Base-by-base conservation (phyloP, 1,140 invertebrate species). In the Oreohelix idahoensis region DNA sequence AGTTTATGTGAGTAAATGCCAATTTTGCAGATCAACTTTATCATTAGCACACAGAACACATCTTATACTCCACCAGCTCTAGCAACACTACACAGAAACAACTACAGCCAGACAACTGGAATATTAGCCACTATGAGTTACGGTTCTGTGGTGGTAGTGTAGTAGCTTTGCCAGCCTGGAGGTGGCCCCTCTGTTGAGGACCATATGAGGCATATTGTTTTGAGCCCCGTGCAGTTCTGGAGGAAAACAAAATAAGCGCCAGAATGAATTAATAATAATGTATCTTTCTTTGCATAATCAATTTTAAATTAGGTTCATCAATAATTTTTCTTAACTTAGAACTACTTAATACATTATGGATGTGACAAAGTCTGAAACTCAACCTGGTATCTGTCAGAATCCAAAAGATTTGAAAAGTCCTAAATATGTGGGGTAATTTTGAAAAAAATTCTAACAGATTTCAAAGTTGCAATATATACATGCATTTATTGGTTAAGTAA, bases 191-290 rank as follows among this genome's bases (percentile, higher is more conserved):
- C 75, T 86, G 87, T 77, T 88, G 86, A 35, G 87, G 87, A 35
- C 89, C 89, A 83, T 87, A 89, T 20, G 90, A 91, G 35, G 90
- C 88, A 83, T 91, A 91, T 83, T 91, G 90, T 83, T 88, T 90
- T 45, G 88, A 86, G 66, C 88, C 88, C 76, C 90, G 82, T 66
- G 84, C 85, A 42, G 88, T 76, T 42, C 88, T 89, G 71, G 13
- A 84, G 45, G 79, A 39, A 85, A 26, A 81, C 73, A 32, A 39
- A n/a, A 53, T 51, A 32, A n/a, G 42, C 20, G 26, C 20, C 10
- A 4, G 53, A 58, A 58, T 58, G 26, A 58, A 58, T 58, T 49
- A 49, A n/a, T n/a, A n/a, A n/a, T n/a, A n/a, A 45, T 45, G 42
- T 45, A 15, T 45, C 42, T 45, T 45, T 45, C 5, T 45, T 45